Percentiles rank a stretch among this genome's conserved stretches.
Conservation (phyloP, 2,113 vertebrate species). For the Dinomys branickii region DNA sequence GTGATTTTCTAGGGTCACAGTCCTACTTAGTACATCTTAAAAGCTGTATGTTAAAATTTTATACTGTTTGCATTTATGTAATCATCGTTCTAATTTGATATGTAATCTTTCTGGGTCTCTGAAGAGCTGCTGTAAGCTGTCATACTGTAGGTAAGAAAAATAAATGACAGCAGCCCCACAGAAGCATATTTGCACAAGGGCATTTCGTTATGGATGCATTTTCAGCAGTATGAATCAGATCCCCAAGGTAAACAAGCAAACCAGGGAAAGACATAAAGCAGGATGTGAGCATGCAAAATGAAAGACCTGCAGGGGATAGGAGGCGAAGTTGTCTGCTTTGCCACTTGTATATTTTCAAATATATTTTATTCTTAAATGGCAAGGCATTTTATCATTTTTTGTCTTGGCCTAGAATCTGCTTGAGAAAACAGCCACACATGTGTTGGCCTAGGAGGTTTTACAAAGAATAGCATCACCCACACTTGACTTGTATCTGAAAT, state of each 20-base stretch:
- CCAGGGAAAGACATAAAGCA: neutral
- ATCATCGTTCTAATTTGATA: neutral
- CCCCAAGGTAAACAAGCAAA: neutral
- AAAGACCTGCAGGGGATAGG: neutral
- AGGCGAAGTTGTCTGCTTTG: neutral
- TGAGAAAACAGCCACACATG: neutral
- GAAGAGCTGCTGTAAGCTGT: neutral
- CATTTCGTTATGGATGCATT: neutral
- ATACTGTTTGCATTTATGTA: neutral
- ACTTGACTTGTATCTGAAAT: neutral
- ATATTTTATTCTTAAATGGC: neutral
- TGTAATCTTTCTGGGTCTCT: neutral
- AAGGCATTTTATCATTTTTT: neutral
- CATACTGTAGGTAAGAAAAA: neutral
- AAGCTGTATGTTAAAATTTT: neutral
- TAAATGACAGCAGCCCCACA: neutral
- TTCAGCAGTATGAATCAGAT: slow-evolving; percentile 20
- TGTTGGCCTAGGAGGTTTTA: neutral
- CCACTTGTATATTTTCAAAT: neutral
- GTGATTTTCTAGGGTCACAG: neutral
- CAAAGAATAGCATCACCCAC: neutral
- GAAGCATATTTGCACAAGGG: neutral
- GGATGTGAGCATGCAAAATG: neutral
- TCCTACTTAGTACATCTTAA: neutral
- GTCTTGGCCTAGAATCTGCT: neutral